Evolutionary conservation across 1,140 invertebrate genomes (phyloP), one percentile per base, ranked within the genome.

Genomic region (Hesperophylax magnus): DNA sequence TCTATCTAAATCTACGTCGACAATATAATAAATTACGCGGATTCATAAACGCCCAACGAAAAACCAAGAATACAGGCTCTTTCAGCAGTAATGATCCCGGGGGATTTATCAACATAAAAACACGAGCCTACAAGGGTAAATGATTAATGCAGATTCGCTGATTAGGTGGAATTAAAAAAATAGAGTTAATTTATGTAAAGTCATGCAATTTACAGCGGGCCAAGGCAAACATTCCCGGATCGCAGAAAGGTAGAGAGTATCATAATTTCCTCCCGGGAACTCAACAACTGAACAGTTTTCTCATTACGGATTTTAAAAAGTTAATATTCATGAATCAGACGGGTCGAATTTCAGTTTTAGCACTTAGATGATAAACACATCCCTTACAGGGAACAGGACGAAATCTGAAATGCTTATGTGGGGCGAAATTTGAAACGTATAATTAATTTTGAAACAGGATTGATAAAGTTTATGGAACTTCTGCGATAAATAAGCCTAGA

Each of bases 151-250:
- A 79, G 65, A 79, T 69, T 58, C 27, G 63, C 77, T 79, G 77
- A 79, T 79, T 79, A 79, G 65, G 63, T 79, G 31, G 63, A 79
- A 79, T 79, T 79, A 79, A 79, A 79, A 78, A 78, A 79, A 79
- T 78, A 56, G 72, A 71, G 71, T 75, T 75, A 75, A 75, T 75
- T 75, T 75, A 75, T 75, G 71, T 75, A 75, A 75, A 75, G 71
- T 75, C 71, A 75, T 75, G 71, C 52, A 58, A 75, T 75, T 75
- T 58, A 75, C 58, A 56, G 24, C 71, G 71, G 22, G 17, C 53
- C 53, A 58, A 31, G 52, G 71, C 71, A 75, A 75, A 71, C 67
- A 71, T 71, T 39, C 34, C 67, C 34, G 34, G 34, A 47, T 47
- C 39, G 4, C 17, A 39, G 67, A 52, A 71, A 71, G 67, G 67